Conservation (phyloP, 2,797 vertebrate species). For the Lacerta bilineata region DNA sequence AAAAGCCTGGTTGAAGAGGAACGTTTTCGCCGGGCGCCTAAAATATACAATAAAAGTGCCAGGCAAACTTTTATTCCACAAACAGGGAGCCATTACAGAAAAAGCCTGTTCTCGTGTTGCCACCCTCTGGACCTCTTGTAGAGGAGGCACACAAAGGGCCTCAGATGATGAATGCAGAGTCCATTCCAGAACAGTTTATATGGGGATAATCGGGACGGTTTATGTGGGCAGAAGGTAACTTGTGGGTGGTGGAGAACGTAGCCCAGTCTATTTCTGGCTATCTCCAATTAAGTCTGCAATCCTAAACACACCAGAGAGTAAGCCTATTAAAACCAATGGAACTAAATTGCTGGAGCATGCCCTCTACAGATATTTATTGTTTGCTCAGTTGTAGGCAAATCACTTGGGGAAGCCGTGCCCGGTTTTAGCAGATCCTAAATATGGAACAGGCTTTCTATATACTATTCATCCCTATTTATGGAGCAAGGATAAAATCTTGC, state of each 20-base stretch:
- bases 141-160: too few relatives aligned
- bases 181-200: too few relatives aligned
- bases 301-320: background rate
- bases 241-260: background rate
- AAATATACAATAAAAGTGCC: too few relatives aligned
- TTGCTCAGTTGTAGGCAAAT: constrained; percentile 7
- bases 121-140: too few relatives aligned
- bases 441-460: constrained; percentile 35
- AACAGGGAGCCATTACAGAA: too few relatives aligned
- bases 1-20: too few relatives aligned
- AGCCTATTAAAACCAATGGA: constrained; percentile 7
- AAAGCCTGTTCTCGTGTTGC: too few relatives aligned
- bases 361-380: background rate
- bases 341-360: background rate
- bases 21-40: too few relatives aligned
- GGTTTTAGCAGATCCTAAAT: constrained; percentile 9
- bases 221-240: too few relatives aligned
- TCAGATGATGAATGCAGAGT: too few relatives aligned
- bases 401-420: background rate
- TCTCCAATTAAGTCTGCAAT: background rate
- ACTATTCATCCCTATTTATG: constrained; percentile 18
- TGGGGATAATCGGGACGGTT: too few relatives aligned
- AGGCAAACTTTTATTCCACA: too few relatives aligned
- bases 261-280: background rate
- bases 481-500: constrained; percentile 40